These are phyloP conservation scores for Myxocyprinus asiaticus DNA, from an alignment of 2,113 vertebrate species.

Conservation along the genomic window DNA sequence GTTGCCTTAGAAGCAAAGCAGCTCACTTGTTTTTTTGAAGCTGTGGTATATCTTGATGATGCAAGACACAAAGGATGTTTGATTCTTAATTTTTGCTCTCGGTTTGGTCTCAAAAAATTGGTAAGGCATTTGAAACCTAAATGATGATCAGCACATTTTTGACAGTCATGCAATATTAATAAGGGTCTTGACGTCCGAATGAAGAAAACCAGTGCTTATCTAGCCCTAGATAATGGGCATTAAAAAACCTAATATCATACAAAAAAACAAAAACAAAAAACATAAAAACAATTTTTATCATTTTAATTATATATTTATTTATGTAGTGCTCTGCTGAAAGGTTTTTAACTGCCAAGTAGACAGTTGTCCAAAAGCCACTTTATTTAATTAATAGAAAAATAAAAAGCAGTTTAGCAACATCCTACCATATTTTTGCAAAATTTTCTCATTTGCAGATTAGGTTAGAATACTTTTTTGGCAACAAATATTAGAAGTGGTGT, in stretches of 20 bases:
- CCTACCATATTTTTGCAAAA: constrained; percentile 7
- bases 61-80: no score
- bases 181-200: not conserved
- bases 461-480: no score
- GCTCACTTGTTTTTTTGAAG: no score
- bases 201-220: not conserved
- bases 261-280: no score
- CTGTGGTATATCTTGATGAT: no score
- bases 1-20: no score
- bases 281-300: no score
- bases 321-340: no score
- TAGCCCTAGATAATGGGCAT: not conserved
- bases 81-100: not conserved
- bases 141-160: not conserved
- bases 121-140: no score
- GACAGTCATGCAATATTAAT: not conserved
- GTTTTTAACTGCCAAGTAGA: not conserved
- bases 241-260: no score
- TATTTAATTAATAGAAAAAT: constrained; percentile 49
- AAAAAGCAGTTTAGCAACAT: constrained; percentile 6
- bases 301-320: no score
- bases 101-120: not conserved
- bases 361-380: not conserved
- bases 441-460: not conserved
- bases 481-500: no score